Base-by-base conservation (phyloP, 2,113 vertebrate genomes). In the Gyps fulvus region DNA sequence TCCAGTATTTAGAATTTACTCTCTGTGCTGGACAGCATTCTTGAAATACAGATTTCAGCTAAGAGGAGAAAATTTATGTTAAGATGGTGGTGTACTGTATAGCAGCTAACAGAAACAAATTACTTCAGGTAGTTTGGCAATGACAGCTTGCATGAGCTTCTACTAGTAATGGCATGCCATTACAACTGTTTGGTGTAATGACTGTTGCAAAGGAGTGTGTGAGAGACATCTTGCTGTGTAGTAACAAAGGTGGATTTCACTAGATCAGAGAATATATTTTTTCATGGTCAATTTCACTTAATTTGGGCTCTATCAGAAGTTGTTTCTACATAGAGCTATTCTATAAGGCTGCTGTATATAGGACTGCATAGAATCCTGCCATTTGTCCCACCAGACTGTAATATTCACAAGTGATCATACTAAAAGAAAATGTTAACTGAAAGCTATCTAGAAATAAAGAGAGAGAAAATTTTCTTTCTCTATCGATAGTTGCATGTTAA, bases 21-120 rank as follows among this genome's bases (percentile, higher is more conserved):
- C 1, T 54, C 18, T 40, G 25, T 42, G 18, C 16, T 45, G 26
- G 59, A 42, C 21, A 89, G 18, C 34, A 70, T 2, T 47, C 13
- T 52, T 89, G 42, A 70, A 89, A 63, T 50, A 38, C 6, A 45
- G 13, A 58, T 63, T 67, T 82, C 61, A 91, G 16, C 15, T 45
- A 42, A 38, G 43, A 66, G 42, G 13, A 20, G 5, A 58, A 87
- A 74, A 59, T n/a, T 32, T 70, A 5, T 5, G 0, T 65, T 62
- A 47, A 36, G 4, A 22, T 0, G 0, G 9, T 43, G 11, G 2
- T 69, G 11, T 79, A 54, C 13, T 67, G 15, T 47, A 21, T 20
- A 20, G 14, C 42, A 87, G 16, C 45, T 82, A 58, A 34, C 11
- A 81, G n/a, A 83, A 73, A 50, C 13, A 66, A 90, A 40, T 72